Base-by-base conservation (phyloP, 2,113 vertebrate species). In the Porphyrio hochstetteri region DNA sequence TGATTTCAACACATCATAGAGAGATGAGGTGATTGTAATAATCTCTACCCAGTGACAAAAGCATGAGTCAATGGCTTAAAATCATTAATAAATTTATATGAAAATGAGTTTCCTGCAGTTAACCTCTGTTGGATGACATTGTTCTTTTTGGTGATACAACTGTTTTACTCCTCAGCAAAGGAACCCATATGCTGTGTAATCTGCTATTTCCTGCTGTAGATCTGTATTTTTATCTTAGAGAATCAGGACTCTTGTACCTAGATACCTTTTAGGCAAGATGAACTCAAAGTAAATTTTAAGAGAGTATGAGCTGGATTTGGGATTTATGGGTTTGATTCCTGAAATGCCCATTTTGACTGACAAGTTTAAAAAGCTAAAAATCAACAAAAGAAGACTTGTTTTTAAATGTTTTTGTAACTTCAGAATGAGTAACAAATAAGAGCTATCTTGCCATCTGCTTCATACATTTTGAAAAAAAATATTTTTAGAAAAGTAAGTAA, bases 401-500 rank as follows among this genome's bases (percentile, higher is more conserved):
- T 92, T 86, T 11, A 67, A 74, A 70, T 59, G 52, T 96, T 94
- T 92, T 13, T 50, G 13, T 20, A 84, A 75, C 14, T 89, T 78
- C 28, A 63, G 59, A 84, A 23, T 5, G 78, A 46, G 46, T 86
- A 95, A 81, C 33, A 92, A 92, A 92, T 77, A 96, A 92, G n/a
- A 90, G 82, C 44, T 78, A 57, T 78, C 69, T 44, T 70, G 14
- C 86, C 91, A 95, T 96, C 93, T 96, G 93, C 16, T 92, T 96
- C 68, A 74, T 67, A 31, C 50, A 67, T 69, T 92, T 86, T 5
- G 27, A 75, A 64, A 28, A 69, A 86, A 20, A 68, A 79, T 48
- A 40, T 2, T 70, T 86, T 78, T 75, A 63, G 15, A 59, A 59
- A 83, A 78, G 14, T 15, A 21, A 57, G 28, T 44, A 67, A 24